Conservation (phyloP, 2,113 vertebrate genomes). For the Crypturellus undulatus region DNA sequence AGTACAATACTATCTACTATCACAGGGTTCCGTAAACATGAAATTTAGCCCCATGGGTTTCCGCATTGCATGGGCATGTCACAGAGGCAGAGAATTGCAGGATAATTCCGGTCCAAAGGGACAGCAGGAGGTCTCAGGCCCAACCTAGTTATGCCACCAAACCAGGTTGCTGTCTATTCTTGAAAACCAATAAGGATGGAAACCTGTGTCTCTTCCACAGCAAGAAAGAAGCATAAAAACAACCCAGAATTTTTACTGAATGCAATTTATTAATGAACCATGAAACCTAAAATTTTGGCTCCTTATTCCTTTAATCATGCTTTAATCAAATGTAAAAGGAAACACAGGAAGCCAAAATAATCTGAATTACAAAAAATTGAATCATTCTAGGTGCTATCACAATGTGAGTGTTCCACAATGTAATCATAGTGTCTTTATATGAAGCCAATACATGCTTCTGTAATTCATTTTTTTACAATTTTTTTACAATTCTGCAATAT, state of each 20-base stretch:
- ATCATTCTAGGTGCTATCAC: background rate
- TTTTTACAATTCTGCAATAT: background rate
- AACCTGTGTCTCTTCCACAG: background rate
- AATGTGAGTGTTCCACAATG: background rate
- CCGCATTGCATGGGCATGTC: background rate
- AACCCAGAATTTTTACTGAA: background rate
- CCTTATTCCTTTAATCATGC: background rate
- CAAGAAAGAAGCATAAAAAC: background rate
- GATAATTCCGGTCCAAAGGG: background rate
- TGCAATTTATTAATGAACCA: background rate
- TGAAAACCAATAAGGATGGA: background rate
- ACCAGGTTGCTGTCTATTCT: background rate
- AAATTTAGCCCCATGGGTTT: background rate
- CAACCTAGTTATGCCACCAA: background rate
- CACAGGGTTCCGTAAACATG: background rate
- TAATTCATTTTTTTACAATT: too few species aligned
- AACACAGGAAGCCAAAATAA: background rate
- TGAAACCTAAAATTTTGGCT: background rate
- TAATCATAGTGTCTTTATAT: background rate
- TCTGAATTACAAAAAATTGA: background rate
- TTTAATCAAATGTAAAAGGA: background rate
- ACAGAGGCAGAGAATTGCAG: background rate
- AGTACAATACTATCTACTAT: background rate
- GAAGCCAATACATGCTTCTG: background rate
- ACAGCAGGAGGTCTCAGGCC: background rate